Conservation (phyloP, 2,888 invertebrate genomes). For the Drosophila neonasuta region DNA sequence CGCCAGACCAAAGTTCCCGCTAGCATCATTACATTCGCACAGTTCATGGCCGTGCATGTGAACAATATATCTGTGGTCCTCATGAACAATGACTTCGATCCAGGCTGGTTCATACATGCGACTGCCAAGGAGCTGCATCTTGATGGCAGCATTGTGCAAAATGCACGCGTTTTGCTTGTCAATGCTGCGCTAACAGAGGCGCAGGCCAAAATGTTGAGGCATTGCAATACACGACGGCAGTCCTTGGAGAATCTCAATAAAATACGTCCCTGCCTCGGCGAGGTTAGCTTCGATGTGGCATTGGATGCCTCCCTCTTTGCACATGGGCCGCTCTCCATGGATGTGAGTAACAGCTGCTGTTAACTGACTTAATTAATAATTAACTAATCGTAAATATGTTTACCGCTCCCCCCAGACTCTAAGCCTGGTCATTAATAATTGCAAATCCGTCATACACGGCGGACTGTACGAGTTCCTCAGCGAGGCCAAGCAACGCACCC, state of each 20-base stretch:
- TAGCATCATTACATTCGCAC: constrained; percentile 91
- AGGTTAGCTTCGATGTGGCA: constrained; percentile 88
- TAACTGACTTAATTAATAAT: neutral
- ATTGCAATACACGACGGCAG: constrained; percentile 80
- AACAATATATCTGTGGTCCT: constrained; percentile 87
- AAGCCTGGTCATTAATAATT: constrained; percentile 82
- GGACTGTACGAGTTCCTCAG: constrained; percentile 83
- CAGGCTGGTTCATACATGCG: constrained; percentile 88
- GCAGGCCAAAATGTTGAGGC: constrained; percentile 82
- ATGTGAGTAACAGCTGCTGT: constrained; percentile 83
- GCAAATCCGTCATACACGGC: constrained; percentile 83
- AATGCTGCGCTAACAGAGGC: constrained; percentile 88
- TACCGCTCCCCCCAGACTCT: constrained; percentile 76
- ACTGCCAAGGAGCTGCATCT: constrained; percentile 87
- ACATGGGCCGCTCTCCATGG: constrained; percentile 92
- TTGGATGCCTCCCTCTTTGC: constrained; percentile 91
- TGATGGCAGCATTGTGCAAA: constrained; percentile 87
- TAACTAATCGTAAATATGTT: neutral
- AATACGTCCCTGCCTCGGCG: constrained; percentile 87
- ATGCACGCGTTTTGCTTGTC: constrained; percentile 87
- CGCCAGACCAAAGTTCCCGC: constrained; percentile 90
- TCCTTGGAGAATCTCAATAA: constrained; percentile 82
- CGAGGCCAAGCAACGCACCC: constrained; percentile 80
- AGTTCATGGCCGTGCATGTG: constrained; percentile 94
- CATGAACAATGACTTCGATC: constrained; percentile 85